phyloP scores from a whole-genome alignment of 2,888 invertebrate species.

The Seladonia tumulorum region DNA sequence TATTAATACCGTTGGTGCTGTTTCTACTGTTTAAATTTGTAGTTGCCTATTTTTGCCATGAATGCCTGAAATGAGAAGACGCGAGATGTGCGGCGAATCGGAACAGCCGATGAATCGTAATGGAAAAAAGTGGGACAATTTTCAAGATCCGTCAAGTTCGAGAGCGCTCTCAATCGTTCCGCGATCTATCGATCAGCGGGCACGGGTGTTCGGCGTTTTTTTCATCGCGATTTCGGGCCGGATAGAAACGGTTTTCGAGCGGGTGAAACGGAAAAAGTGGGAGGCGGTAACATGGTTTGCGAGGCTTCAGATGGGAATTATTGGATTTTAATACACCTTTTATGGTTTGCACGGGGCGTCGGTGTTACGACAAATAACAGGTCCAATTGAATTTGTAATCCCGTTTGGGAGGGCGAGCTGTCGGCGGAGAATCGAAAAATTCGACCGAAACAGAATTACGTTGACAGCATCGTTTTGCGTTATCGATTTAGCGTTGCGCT shows the following conservation, averaged over 20 bases:
- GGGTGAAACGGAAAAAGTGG: not conserved
- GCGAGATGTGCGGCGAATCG: not conserved
- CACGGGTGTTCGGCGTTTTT: not conserved
- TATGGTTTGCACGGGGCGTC: constrained; percentile 18
- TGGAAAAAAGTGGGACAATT: not conserved
- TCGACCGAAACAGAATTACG: constrained; percentile 17
- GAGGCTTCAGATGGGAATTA: constrained; percentile 25
- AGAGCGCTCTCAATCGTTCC: not conserved
- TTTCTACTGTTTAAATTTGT: too few species aligned
- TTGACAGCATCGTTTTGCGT: constrained; percentile 21
- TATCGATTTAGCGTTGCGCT: constrained; percentile 23
- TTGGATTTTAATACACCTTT: constrained; percentile 38
- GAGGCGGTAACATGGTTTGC: constrained; percentile 8
- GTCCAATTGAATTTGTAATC: constrained; percentile 29
- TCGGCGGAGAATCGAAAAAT: constrained; percentile 21
- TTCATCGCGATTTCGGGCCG: not conserved
- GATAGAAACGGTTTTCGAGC: not conserved
- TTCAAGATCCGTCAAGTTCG: not conserved
- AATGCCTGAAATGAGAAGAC: too few species aligned
- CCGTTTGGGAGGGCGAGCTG: not conserved
- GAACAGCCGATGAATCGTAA: not conserved
- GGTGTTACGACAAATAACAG: constrained; percentile 31
- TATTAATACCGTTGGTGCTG: too few species aligned
- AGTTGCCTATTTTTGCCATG: too few species aligned
- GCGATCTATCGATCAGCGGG: constrained; percentile 6